Percentiles rank a stretch among this genome's conserved stretches.
These are phyloP conservation scores for Redunca redunca DNA, from an alignment of 2,113 vertebrate genomes.

Conservation along the genomic window DNA sequence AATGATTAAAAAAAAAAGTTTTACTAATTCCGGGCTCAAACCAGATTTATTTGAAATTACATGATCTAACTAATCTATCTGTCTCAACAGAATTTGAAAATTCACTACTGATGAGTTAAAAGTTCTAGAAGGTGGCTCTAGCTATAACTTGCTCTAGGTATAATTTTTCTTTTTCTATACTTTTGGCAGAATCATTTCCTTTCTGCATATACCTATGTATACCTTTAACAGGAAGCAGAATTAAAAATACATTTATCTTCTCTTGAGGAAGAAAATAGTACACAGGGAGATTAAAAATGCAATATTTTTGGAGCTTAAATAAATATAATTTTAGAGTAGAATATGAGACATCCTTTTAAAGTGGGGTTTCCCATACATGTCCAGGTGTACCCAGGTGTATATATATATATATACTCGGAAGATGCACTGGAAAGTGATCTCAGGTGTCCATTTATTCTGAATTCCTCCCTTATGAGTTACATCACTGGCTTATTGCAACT, in stretches of 20 bases:
- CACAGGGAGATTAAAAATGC: background rate
- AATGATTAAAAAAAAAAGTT: background rate
- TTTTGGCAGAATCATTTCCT: background rate
- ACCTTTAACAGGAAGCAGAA: background rate
- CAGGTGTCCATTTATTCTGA: background rate
- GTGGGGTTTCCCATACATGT: background rate
- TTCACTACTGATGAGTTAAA: background rate
- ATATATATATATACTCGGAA: no score
- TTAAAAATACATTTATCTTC: background rate
- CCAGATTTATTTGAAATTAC: background rate
- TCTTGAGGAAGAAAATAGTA: conserved; percentile 1
- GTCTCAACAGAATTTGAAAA: background rate
- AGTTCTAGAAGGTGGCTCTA: background rate
- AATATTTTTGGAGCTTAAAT: background rate
- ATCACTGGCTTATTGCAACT: background rate
- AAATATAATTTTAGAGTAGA: background rate
- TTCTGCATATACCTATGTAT: background rate
- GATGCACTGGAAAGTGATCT: background rate
- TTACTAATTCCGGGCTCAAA: background rate
- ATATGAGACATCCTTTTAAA: background rate
- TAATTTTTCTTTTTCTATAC: background rate
- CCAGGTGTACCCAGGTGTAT: background rate
- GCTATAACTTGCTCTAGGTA: background rate
- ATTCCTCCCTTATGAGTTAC: background rate
- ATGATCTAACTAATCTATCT: background rate